Conservation (phyloP, 2,113 vertebrate genomes). For the Ranitomeya imitator region DNA sequence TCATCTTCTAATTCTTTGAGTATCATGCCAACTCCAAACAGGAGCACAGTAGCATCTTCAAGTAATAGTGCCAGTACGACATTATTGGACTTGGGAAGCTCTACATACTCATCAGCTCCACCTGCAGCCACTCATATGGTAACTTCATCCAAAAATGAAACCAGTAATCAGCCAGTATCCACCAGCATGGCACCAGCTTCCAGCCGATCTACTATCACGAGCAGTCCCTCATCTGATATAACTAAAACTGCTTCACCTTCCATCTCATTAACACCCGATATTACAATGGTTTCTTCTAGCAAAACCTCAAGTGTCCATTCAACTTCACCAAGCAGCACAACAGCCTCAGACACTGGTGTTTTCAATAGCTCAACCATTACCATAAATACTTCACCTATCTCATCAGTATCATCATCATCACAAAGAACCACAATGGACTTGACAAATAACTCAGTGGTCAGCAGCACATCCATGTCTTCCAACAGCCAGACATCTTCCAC, state of each 20-base stretch:
- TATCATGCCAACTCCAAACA: neutral
- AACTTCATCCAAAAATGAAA: neutral
- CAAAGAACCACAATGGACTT: neutral
- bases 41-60: neutral
- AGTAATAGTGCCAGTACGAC: neutral
- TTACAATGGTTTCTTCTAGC: neutral
- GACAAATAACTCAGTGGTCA: neutral
- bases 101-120: neutral
- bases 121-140: neutral
- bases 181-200: neutral
- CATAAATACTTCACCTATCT: neutral
- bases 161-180: neutral
- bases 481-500: neutral
- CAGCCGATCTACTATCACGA: neutral
- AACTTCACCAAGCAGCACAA: neutral
- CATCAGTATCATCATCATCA: neutral
- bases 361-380: neutral
- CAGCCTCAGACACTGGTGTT: neutral
- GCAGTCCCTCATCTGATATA: neutral
- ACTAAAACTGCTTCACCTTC: neutral
- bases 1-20: neutral
- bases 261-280: neutral
- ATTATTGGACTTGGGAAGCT: neutral
- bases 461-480: neutral
- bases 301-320: neutral